Evolutionary conservation across 2,797 vertebrate species (phyloP).

Genomic region (Cephalopachus bancanus): DNA sequence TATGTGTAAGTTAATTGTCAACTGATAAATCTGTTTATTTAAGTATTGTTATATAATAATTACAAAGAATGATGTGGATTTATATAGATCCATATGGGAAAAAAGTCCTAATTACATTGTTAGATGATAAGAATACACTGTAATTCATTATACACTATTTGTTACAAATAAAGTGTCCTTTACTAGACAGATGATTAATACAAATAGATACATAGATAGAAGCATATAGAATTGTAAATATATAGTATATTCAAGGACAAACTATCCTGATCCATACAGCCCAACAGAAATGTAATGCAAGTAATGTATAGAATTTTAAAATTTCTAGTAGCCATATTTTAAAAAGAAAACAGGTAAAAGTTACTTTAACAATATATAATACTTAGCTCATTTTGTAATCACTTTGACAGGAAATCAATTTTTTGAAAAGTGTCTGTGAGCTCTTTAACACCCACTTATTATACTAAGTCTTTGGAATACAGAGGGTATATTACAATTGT

Average conservation of each 20-base stretch:
- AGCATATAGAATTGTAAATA: not conserved
- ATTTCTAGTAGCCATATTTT: not conserved
- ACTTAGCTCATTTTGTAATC: not conserved
- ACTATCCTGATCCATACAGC: not conserved
- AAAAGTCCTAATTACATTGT: not conserved
- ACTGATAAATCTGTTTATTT: not conserved
- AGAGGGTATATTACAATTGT: fast-evolving
- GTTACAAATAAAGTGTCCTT: not conserved
- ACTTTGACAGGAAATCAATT: not conserved
- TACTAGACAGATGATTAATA: not conserved
- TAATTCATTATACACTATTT: not conserved
- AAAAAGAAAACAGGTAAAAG: not conserved
- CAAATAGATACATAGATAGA: not conserved
- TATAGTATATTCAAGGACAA: not conserved
- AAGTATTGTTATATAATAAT: not conserved
- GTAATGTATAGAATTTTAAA: not conserved
- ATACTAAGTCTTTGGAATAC: not conserved
- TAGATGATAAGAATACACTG: not conserved
- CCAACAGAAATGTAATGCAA: not conserved
- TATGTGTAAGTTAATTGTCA: not conserved
- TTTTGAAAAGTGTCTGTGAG: not conserved
- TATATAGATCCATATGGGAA: not conserved
- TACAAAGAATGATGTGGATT: not conserved
- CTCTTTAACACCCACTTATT: not conserved
- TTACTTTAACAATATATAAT: not conserved